Evolutionary conservation across 2,888 invertebrate genomes (phyloP).

Genomic region (Drosophila barbarae): DNA sequence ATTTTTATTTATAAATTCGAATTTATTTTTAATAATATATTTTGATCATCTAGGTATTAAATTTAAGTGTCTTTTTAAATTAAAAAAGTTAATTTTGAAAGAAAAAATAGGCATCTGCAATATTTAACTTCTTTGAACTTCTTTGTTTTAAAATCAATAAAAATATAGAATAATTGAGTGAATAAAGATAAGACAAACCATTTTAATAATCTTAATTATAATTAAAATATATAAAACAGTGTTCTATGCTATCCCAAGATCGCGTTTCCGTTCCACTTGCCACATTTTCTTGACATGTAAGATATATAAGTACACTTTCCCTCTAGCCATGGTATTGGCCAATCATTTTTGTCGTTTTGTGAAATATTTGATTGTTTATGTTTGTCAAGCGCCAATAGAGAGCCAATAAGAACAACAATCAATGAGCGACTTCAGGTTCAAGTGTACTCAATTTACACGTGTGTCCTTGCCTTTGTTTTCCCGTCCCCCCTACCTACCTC

Average conservation of each 20-base stretch:
- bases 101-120: background rate
- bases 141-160: background rate
- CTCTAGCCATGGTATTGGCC: slow-evolving; percentile 18
- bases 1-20: no score
- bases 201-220: rapidly evolving
- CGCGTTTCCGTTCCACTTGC: background rate
- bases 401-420: slow-evolving; percentile 35
- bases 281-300: background rate
- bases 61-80: background rate
- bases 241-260: background rate
- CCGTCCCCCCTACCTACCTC: background rate
- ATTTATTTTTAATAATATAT: background rate
- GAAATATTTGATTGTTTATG: slow-evolving; percentile 60
- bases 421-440: slow-evolving; percentile 42
- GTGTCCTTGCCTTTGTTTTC: slow-evolving; percentile 50
- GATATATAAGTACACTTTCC: background rate
- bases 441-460: slow-evolving; percentile 63
- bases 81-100: background rate
- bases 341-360: slow-evolving; percentile 57
- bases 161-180: background rate
- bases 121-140: background rate
- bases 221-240: background rate
- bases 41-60: background rate
- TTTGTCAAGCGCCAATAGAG: slow-evolving; percentile 53
- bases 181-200: background rate